These are phyloP conservation scores for Conchocele bisecta DNA, from an alignment of 2,888 invertebrate genomes.

Conservation along the genomic window DNA sequence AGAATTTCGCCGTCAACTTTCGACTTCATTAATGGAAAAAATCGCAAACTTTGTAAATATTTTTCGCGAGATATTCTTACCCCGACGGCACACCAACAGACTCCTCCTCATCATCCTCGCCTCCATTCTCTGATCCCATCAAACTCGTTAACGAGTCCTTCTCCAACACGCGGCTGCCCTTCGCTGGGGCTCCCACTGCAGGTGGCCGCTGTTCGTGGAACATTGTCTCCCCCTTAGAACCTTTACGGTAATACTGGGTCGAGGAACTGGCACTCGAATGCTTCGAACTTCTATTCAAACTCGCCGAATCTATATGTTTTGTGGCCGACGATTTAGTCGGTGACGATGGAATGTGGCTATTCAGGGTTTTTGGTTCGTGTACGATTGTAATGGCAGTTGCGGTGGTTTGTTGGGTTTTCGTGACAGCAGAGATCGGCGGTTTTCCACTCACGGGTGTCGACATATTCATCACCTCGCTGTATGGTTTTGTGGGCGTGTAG, in stretches of 20 bases:
- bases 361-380: constrained; percentile 18
- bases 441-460: constrained; percentile 2
- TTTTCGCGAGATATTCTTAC: too few relatives aligned
- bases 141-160: constrained; percentile 35
- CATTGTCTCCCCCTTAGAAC: constrained; percentile 62
- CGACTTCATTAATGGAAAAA: too few relatives aligned
- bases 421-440: constrained; percentile 45
- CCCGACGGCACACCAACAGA: constrained; percentile 57
- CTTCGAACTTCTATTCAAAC: constrained; percentile 25
- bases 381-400: constrained; percentile 47
- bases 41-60: too few relatives aligned
- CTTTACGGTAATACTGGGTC: constrained; percentile 71
- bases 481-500: constrained; percentile 75
- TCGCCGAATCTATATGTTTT: not conserved
- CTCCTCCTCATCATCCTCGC: constrained; percentile 62
- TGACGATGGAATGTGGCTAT: constrained; percentile 5
- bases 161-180: constrained; percentile 39
- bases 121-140: constrained; percentile 55
- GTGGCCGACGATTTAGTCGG: not conserved
- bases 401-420: constrained; percentile 56
- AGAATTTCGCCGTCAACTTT: too few relatives aligned
- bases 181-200: constrained; percentile 71
- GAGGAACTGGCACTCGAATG: constrained; percentile 42
- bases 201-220: constrained; percentile 69
- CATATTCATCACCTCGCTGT: constrained; percentile 61